Percentiles rank a stretch among this genome's conserved stretches.
Conservation (phyloP, 2,888 invertebrate species). For the Sinhomidia bicolor region DNA sequence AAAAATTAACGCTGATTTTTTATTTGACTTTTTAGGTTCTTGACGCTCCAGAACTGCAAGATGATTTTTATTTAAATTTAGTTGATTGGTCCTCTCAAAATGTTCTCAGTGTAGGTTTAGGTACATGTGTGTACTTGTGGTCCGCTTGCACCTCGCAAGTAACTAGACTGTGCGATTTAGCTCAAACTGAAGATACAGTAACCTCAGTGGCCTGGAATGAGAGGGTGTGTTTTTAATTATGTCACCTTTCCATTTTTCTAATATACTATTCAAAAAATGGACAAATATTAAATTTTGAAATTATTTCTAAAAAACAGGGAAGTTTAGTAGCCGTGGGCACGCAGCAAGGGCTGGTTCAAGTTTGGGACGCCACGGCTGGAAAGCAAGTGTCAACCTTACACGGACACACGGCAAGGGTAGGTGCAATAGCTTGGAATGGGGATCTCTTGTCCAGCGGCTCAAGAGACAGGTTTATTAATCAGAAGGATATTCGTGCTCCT, state of each 20-base stretch:
- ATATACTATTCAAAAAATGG: background rate
- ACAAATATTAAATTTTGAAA: background rate
- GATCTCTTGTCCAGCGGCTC: constrained; percentile 97
- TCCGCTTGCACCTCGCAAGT: constrained; percentile 99
- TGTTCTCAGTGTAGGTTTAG: constrained; percentile 98
- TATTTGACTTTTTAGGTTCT: constrained; percentile 87
- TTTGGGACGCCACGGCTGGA: constrained; percentile 98
- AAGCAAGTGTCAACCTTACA: constrained; percentile 93
- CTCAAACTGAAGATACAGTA: constrained; percentile 95
- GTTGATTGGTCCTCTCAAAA: constrained; percentile 99
- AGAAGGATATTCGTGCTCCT: constrained; percentile 95
- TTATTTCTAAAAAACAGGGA: constrained; percentile 83
- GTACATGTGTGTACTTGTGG: constrained; percentile 99
- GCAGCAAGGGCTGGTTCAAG: constrained; percentile 97
- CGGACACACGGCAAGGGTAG: constrained; percentile 95
- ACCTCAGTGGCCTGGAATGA: constrained; percentile 99
- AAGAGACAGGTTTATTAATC: constrained; percentile 95
- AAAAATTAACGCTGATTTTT: too few relatives aligned
- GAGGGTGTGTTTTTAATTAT: constrained; percentile 83
- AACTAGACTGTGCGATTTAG: constrained; percentile 96
- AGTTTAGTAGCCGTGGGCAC: constrained; percentile 99
- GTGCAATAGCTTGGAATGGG: constrained; percentile 98
- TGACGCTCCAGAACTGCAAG: constrained; percentile 98
- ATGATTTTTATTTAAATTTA: constrained; percentile 99
- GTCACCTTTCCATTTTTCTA: too few relatives aligned